These are phyloP conservation scores for Papilio gigon DNA, from an alignment of 2,888 invertebrate genomes.

Conservation along the genomic window DNA sequence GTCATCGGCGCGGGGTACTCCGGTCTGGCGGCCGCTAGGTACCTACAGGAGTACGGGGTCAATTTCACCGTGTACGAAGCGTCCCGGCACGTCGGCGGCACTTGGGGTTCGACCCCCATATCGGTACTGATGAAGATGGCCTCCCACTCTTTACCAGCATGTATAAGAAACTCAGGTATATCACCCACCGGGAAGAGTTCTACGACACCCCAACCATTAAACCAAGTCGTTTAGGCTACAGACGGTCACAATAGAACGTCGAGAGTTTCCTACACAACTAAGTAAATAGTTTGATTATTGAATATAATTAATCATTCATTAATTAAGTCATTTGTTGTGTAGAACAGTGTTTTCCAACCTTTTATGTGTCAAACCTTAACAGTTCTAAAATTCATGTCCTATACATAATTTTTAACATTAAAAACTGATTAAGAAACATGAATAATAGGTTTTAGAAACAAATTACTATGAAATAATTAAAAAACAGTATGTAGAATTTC, in stretches of 20 bases:
- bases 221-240: background rate
- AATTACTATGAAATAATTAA: no score
- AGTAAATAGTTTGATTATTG: background rate
- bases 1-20: slow-evolving; percentile 90
- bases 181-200: no score
- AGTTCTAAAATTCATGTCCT: no score
- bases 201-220: no score
- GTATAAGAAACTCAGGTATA: slow-evolving; percentile 86
- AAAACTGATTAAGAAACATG: no score
- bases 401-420: no score
- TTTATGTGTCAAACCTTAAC: no score
- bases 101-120: slow-evolving; percentile 89
- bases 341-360: no score
- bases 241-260: background rate
- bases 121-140: slow-evolving; percentile 85
- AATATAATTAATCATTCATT: background rate
- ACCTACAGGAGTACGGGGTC: slow-evolving; percentile 78
- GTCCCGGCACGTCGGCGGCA: slow-evolving; percentile 86
- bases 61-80: slow-evolving; percentile 87
- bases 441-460: no score
- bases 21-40: slow-evolving; percentile 85
- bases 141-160: slow-evolving; percentile 89
- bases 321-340: no score
- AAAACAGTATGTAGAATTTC: no score
- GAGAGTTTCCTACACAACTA: background rate